phyloP scores from a whole-genome alignment of 1,140 invertebrate genomes.

The Heliconius eleuchia region DNA sequence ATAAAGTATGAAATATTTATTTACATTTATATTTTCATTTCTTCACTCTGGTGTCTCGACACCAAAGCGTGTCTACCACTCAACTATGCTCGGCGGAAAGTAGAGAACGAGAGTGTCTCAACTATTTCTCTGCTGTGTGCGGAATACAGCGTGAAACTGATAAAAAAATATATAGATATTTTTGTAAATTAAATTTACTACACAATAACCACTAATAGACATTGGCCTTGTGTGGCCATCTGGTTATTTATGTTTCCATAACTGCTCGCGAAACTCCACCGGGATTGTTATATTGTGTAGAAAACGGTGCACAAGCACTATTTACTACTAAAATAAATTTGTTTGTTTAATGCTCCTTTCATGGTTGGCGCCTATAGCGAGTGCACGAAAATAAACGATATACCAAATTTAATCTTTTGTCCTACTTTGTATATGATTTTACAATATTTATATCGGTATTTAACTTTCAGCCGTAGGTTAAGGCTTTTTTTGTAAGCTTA shows the following conservation, averaged over 20 bases:
- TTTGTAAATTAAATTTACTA: neutral
- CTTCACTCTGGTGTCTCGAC: too few relatives aligned
- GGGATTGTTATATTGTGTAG: neutral
- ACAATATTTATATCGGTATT: too few relatives aligned
- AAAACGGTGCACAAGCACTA: neutral
- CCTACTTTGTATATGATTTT: neutral
- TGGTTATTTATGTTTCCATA: constrained; percentile 4
- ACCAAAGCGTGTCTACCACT: too few relatives aligned
- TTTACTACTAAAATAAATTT: constrained; percentile 6
- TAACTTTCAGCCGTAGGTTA: too few relatives aligned
- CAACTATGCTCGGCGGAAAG: too few relatives aligned
- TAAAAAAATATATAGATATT: too few relatives aligned
- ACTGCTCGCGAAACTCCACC: neutral
- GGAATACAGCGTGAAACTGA: too few relatives aligned
- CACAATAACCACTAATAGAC: constrained; percentile 10
- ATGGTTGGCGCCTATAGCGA: neutral
- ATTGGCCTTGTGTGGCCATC: constrained; percentile 16
- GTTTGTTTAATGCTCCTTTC: neutral
- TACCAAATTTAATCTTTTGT: neutral
- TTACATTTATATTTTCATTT: too few relatives aligned
- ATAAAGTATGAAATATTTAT: too few relatives aligned
- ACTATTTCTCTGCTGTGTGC: too few relatives aligned
- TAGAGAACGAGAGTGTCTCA: too few relatives aligned
- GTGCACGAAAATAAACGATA: neutral
- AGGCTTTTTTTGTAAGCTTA: too few relatives aligned